Percentiles rank a stretch among this genome's conserved stretches.
phyloP scores from a whole-genome alignment of 1,140 invertebrate species.

The Thaumetopoea pityocampa region DNA sequence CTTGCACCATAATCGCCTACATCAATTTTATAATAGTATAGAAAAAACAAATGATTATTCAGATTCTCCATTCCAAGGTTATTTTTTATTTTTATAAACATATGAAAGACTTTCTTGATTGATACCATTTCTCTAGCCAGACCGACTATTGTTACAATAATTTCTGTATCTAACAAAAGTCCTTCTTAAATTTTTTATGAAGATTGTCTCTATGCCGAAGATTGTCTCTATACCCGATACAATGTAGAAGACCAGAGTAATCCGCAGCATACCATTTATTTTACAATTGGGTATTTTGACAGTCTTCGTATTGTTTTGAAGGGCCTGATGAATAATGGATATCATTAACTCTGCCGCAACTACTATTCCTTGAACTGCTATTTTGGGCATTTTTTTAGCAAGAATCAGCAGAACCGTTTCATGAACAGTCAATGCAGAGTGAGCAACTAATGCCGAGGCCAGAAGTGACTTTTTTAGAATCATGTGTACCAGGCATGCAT shows the following conservation, averaged over 20 bases:
- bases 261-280: conserved; percentile 2
- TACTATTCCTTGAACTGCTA: neutral
- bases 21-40: no score
- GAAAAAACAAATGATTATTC: no score
- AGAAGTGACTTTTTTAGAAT: conserved; percentile 2
- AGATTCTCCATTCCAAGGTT: no score
- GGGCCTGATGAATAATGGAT: neutral
- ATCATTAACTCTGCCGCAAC: neutral
- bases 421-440: conserved; percentile 4
- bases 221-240: conserved; percentile 6
- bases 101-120: no score
- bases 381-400: neutral
- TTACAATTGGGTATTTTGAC: conserved; percentile 6
- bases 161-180: conserved; percentile 4
- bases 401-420: neutral
- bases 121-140: no score
- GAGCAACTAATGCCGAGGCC: neutral
- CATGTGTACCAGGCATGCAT: conserved; percentile 8
- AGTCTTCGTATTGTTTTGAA: conserved; percentile 4
- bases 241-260: conserved; percentile 12
- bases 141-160: conserved; percentile 10
- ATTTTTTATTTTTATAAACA: no score
- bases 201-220: conserved; percentile 2
- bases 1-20: no score
- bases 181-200: conserved; percentile 6